These are phyloP conservation scores for Drosophila aff. DNA, from an alignment of 1,140 invertebrate genomes.

Conservation along the genomic window DNA sequence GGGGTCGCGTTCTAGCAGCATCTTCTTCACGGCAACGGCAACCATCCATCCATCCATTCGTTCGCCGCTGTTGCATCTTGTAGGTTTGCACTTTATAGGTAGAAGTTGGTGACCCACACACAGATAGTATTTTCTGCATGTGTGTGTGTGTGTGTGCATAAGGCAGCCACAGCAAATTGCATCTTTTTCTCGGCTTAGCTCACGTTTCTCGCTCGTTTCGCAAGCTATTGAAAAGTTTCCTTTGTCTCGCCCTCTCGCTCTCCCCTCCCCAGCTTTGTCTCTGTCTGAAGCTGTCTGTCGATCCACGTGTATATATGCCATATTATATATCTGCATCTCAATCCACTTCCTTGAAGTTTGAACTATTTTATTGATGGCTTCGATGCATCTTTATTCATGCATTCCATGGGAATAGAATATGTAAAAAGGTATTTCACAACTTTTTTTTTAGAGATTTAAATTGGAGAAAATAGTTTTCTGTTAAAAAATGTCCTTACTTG, in stretches of 20 bases:
- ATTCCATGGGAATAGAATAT: not conserved
- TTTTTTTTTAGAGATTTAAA: not conserved
- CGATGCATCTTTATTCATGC: slow-evolving; percentile 22
- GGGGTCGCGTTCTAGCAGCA: slow-evolving; percentile 41
- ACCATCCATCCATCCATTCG: slow-evolving; percentile 25
- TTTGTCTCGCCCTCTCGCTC: slow-evolving; percentile 39
- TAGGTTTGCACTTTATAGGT: slow-evolving; percentile 34
- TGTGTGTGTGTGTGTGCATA: slow-evolving; percentile 8
- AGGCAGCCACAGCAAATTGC: slow-evolving; percentile 48
- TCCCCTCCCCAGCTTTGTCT: not conserved
- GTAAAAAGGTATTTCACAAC: not conserved
- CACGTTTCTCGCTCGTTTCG: slow-evolving; percentile 67
- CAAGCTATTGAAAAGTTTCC: slow-evolving; percentile 66
- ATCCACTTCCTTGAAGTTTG: slow-evolving; percentile 34
- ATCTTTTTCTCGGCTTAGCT: slow-evolving; percentile 61
- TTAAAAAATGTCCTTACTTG: no score
- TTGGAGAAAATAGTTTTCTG: no score
- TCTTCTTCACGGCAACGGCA: slow-evolving; percentile 47
- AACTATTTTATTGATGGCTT: slow-evolving; percentile 48
- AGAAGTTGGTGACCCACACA: slow-evolving; percentile 48
- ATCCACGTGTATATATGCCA: slow-evolving; percentile 26
- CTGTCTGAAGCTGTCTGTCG: slow-evolving; percentile 3
- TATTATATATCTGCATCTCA: slow-evolving; percentile 9
- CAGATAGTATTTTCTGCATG: slow-evolving; percentile 2
- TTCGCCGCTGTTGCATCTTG: slow-evolving; percentile 50